Percentiles rank a stretch among this genome's conserved stretches.
Conservation (phyloP, 2,797 vertebrate genomes). For the Acanthurus tractus region DNA sequence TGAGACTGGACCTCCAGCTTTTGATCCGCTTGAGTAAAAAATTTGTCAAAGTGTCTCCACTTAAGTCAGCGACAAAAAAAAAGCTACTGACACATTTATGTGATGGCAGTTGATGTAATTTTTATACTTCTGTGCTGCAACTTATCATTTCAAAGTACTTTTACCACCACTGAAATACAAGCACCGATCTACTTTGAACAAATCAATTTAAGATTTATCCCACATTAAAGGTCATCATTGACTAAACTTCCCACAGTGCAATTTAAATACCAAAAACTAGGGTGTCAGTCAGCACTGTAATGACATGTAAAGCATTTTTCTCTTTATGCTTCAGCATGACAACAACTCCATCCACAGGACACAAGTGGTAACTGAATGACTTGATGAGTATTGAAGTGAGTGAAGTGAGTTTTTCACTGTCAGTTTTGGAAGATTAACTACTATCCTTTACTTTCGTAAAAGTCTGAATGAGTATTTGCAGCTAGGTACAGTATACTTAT, state of each 20-base stretch:
- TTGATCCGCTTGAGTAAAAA: neutral
- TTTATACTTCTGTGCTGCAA: neutral
- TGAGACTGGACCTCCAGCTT: neutral
- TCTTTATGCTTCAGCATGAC: neutral
- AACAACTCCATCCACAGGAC: constrained; percentile 61
- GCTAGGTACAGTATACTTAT: neutral
- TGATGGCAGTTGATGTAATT: neutral
- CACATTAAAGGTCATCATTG: no score
- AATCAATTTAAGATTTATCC: no score
- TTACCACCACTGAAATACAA: neutral
- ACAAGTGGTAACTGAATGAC: constrained; percentile 32
- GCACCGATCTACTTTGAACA: no score
- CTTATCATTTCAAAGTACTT: neutral
- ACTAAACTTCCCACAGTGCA: no score
- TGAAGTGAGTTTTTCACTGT: neutral
- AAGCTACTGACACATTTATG: neutral
- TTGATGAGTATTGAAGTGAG: neutral
- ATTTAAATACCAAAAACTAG: neutral
- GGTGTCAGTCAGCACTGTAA: neutral
- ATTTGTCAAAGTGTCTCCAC: neutral
- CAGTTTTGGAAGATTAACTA: neutral
- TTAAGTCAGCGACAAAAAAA: neutral
- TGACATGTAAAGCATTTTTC: neutral
- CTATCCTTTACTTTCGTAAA: neutral
- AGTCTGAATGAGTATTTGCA: no score